These are phyloP conservation scores for Nomada ruficornis DNA, from an alignment of 2,888 invertebrate species.

Conservation along the genomic window DNA sequence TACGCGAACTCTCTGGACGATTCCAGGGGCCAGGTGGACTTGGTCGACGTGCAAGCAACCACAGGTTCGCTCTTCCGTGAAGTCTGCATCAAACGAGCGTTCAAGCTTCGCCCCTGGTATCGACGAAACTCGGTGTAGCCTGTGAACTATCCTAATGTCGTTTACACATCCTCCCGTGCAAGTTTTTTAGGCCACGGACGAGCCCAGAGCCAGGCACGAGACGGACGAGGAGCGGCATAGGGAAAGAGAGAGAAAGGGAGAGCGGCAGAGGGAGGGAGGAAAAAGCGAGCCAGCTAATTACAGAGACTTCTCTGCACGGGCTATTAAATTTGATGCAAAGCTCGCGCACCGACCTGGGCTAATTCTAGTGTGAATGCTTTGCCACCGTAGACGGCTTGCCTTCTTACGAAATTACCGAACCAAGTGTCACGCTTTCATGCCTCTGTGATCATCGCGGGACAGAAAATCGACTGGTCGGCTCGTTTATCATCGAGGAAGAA, in stretches of 20 bases:
- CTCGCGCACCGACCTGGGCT: slow-evolving; percentile 21
- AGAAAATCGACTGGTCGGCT: slow-evolving; percentile 2
- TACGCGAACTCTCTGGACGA: slow-evolving; percentile 42
- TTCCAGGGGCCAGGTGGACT: slow-evolving; percentile 28
- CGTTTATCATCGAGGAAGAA: background rate
- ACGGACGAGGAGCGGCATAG: background rate
- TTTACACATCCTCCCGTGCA: slow-evolving; percentile 43
- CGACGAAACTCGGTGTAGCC: slow-evolving; percentile 46
- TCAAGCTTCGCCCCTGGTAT: slow-evolving; percentile 23
- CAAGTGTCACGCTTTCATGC: slow-evolving; percentile 23
- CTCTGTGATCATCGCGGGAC: slow-evolving; percentile 10
- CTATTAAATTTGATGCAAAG: slow-evolving; percentile 48
- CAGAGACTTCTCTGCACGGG: slow-evolving; percentile 46
- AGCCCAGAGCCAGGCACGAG: background rate
- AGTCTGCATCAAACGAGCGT: slow-evolving; percentile 59
- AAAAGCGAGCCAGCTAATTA: slow-evolving; percentile 50
- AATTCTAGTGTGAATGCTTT: slow-evolving; percentile 45
- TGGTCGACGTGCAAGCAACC: slow-evolving; percentile 41
- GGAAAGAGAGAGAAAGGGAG: background rate
- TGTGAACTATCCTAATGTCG: slow-evolving; percentile 52
- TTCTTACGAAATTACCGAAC: slow-evolving; percentile 14
- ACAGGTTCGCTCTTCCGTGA: slow-evolving; percentile 54
- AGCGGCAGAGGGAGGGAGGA: background rate
- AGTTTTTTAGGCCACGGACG: slow-evolving; percentile 42
- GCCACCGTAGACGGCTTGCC: background rate